Evolutionary conservation across 1,140 invertebrate genomes (phyloP).

Genomic region (Bombyx mandarina): DNA sequence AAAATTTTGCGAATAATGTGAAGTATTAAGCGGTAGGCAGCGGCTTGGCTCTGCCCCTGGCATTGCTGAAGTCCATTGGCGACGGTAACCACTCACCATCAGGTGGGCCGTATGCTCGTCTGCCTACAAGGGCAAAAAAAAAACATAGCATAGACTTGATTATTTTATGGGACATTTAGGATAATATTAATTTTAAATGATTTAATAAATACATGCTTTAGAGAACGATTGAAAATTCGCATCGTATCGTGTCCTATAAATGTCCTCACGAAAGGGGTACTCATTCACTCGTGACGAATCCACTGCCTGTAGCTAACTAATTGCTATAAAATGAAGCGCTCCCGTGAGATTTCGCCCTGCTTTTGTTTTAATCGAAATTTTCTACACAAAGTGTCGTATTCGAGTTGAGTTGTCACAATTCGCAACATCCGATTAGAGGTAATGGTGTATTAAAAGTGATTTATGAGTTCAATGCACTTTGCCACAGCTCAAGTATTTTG

Average conservation of each 20-base stretch:
- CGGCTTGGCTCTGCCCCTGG: too few relatives aligned
- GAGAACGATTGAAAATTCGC: not conserved
- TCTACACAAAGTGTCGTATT: conserved; percentile 19
- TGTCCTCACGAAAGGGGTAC: conserved; percentile 43
- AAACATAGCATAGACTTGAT: not conserved
- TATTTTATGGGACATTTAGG: not conserved
- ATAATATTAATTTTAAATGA: not conserved
- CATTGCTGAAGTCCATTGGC: too few relatives aligned
- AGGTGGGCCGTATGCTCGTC: too few relatives aligned
- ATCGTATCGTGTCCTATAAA: conserved; percentile 17
- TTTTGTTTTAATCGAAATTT: conserved; percentile 62
- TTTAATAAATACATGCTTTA: too few relatives aligned
- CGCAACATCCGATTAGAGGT: not conserved
- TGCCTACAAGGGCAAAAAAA: too few relatives aligned
- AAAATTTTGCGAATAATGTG: not conserved
- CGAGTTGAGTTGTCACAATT: conserved; percentile 19
- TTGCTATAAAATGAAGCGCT: conserved; percentile 62
- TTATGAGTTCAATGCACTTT: too few relatives aligned
- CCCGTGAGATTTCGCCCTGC: conserved; percentile 44
- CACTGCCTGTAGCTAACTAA: conserved; percentile 59
- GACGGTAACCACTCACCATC: too few relatives aligned
- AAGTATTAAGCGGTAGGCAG: too few relatives aligned
- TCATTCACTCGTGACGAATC: conserved; percentile 62
- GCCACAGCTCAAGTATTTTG: too few relatives aligned
- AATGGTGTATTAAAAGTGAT: too few relatives aligned